Evolutionary conservation across 2,113 vertebrate genomes (phyloP).

Genomic region (Pterocles gutturalis): DNA sequence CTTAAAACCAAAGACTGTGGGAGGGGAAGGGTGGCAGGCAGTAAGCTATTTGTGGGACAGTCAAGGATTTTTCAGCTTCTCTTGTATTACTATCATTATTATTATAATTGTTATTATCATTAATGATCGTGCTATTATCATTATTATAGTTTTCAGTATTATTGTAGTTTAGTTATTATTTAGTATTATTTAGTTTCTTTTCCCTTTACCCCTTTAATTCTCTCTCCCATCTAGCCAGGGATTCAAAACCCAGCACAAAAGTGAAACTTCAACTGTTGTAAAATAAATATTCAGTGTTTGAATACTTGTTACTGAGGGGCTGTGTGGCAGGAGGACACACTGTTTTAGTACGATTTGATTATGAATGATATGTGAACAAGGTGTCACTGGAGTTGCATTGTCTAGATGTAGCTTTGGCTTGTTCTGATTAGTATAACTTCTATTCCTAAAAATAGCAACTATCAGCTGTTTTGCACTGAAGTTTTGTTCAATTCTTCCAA

Average conservation of each 20-base stretch:
- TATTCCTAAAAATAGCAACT: neutral
- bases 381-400: neutral
- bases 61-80: too few relatives aligned
- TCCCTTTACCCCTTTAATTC: too few relatives aligned
- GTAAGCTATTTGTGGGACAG: neutral
- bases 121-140: too few relatives aligned
- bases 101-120: too few relatives aligned
- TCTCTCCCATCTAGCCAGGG: too few relatives aligned
- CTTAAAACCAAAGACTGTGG: neutral
- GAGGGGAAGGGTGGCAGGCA: neutral
- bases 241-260: too few relatives aligned
- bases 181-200: too few relatives aligned
- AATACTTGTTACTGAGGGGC: neutral
- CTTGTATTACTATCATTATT: too few relatives aligned
- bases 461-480: neutral
- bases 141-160: too few relatives aligned
- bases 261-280: neutral
- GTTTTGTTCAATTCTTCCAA: neutral
- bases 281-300: neutral
- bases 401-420: neutral
- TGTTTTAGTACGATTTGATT: neutral
- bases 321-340: rapidly evolving
- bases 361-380: neutral
- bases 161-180: too few relatives aligned
- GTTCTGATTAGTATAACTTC: neutral